Evolutionary conservation across 2,888 invertebrate genomes (phyloP).

Genomic region (Mesodorylaimus sp.): DNA sequence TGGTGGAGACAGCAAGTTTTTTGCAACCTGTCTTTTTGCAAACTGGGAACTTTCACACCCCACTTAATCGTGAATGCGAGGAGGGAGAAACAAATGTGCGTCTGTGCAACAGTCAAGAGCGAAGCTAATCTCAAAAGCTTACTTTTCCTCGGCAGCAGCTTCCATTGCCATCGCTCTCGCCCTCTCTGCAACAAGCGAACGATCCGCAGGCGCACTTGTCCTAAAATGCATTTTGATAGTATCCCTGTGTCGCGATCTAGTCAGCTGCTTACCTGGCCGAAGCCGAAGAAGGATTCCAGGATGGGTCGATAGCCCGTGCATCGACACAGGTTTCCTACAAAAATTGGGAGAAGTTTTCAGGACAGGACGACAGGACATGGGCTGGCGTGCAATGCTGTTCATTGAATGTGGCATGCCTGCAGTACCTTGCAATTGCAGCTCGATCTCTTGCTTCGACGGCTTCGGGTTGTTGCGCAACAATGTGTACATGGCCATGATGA

Average conservation of each 20-base stretch:
- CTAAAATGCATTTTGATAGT: neutral
- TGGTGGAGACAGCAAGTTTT: too few species aligned
- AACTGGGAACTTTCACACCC: too few species aligned
- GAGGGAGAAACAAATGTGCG: too few species aligned
- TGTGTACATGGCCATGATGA: conserved; percentile 91
- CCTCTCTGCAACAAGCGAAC: too few species aligned
- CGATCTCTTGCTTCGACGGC: conserved; percentile 43
- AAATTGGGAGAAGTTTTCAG: too few species aligned
- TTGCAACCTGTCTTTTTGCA: too few species aligned
- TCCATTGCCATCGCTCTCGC: too few species aligned
- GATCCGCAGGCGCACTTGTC: neutral
- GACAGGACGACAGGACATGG: neutral
- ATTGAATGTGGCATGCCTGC: neutral
- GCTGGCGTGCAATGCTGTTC: neutral
- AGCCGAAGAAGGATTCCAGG: conserved; percentile 67
- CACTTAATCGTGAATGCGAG: too few species aligned
- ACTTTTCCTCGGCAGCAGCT: too few species aligned
- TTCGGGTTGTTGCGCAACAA: conserved; percentile 52
- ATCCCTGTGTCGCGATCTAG: neutral
- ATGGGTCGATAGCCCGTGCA: conserved; percentile 89
- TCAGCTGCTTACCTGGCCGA: conserved; percentile 29
- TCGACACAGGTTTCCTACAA: conserved; percentile 55
- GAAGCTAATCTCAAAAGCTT: too few species aligned
- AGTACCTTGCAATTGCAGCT: conserved; percentile 46
- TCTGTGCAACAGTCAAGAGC: too few species aligned